Evolutionary conservation across 30 jellyfish, hydroid and myxozoan species (phyloP).

Genomic region (Phacellophora camtschatica): DNA sequence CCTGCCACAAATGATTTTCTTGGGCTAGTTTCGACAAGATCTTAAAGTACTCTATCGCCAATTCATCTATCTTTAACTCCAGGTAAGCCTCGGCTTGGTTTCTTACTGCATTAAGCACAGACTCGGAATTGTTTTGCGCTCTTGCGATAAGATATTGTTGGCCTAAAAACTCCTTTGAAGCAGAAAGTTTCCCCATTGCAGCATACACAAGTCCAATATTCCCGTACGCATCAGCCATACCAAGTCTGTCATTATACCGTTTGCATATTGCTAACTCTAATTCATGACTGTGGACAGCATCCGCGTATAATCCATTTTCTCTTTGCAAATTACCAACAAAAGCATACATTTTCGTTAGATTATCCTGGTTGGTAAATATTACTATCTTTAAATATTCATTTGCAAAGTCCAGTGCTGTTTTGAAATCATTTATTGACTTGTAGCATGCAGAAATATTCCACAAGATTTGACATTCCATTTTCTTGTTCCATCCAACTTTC

Average conservation of each 20-base stretch:
- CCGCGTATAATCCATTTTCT: neutral
- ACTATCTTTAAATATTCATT: conserved; percentile 27
- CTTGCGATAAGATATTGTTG: conserved; percentile 43
- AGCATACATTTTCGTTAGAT: conserved; percentile 6
- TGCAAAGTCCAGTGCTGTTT: conserved; percentile 35
- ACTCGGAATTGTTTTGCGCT: conserved; percentile 5
- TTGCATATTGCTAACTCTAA: conserved; percentile 52
- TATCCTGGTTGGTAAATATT: conserved; percentile 38
- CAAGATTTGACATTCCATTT: conserved; percentile 39
- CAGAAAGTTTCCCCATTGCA: conserved; percentile 10
- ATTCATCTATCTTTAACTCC: neutral
- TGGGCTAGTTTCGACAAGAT: conserved; percentile 24
- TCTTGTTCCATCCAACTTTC: conserved; percentile 32
- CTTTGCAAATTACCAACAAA: conserved; percentile 20
- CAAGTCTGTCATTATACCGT: conserved; percentile 34
- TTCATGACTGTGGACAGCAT: conserved; percentile 39
- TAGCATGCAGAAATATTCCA: conserved; percentile 55
- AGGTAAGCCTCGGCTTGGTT: conserved; percentile 25
- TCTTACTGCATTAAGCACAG: neutral
- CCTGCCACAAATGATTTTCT: conserved; percentile 36
- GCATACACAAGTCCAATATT: conserved; percentile 57
- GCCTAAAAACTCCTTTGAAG: conserved; percentile 7
- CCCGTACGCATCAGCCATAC: conserved; percentile 56
- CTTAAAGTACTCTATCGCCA: conserved; percentile 34
- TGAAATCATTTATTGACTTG: neutral